Percentiles rank a stretch among this genome's conserved stretches.
phyloP scores from a whole-genome alignment of 2,888 invertebrate species.

The Pseudanteris insignis region DNA sequence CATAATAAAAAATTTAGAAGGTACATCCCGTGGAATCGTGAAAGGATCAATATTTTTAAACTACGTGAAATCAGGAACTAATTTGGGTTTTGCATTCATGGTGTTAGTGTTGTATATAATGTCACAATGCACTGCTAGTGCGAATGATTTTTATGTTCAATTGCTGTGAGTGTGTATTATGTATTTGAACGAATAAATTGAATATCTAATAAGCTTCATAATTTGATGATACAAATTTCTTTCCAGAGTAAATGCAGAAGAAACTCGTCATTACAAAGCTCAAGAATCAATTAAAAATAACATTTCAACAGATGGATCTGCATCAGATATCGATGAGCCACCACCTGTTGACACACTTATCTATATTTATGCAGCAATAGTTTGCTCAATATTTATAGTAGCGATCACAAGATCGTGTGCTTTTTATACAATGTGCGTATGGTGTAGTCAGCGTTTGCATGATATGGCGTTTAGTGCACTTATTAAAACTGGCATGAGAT shows the following conservation, averaged over 20 bases:
- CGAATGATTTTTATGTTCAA: slow-evolving; percentile 75
- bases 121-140: slow-evolving; percentile 72
- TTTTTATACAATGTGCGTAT: slow-evolving; percentile 67
- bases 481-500: slow-evolving; percentile 72
- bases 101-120: slow-evolving; percentile 68
- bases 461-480: slow-evolving; percentile 69
- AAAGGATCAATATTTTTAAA: slow-evolving; percentile 64
- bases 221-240: too few relatives aligned
- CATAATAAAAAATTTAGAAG: slow-evolving; percentile 61
- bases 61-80: slow-evolving; percentile 70
- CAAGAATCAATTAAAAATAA: slow-evolving; percentile 7
- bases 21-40: slow-evolving; percentile 65
- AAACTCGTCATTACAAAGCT: slow-evolving; percentile 51
- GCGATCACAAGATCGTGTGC: slow-evolving; percentile 67
- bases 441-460: slow-evolving; percentile 69
- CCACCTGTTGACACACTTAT: slow-evolving; percentile 64
- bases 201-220: not conserved
- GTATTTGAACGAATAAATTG: slow-evolving; percentile 55
- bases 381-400: slow-evolving; percentile 61
- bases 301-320: slow-evolving; percentile 25
- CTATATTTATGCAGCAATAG: slow-evolving; percentile 72
- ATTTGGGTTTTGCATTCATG: slow-evolving; percentile 64
- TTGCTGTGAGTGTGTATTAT: slow-evolving; percentile 52
- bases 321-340: slow-evolving; percentile 3
- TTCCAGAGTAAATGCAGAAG: slow-evolving; percentile 69